Evolutionary conservation across 2,113 vertebrate genomes (phyloP).

Genomic region (Calyptommatus sinebrachiatus): DNA sequence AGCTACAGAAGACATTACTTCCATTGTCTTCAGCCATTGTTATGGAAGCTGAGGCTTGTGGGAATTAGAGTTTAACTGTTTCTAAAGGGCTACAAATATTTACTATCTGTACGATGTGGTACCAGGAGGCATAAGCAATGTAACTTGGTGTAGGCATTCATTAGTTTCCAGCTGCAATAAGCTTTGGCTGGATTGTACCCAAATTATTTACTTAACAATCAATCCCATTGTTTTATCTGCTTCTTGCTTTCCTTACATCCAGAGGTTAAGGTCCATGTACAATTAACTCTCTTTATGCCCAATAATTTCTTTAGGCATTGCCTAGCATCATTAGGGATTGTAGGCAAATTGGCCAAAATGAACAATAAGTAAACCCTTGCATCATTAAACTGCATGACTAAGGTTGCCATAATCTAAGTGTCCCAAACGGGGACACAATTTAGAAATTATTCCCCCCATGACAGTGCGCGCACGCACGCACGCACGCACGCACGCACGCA

Average conservation of each 20-base stretch:
- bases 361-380: not conserved
- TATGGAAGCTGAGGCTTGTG: too few relatives aligned
- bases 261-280: not conserved
- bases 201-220: not conserved
- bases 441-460: too few relatives aligned
- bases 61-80: too few relatives aligned
- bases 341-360: not conserved
- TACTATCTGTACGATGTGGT: too few relatives aligned
- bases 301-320: not conserved
- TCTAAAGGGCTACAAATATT: too few relatives aligned
- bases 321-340: not conserved
- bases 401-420: too few relatives aligned
- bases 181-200: not conserved
- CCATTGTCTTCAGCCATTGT: too few relatives aligned
- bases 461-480: too few relatives aligned
- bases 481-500: too few relatives aligned
- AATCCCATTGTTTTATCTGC: not conserved
- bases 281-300: not conserved
- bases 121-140: not conserved
- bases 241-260: not conserved
- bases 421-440: too few relatives aligned
- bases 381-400: conserved; percentile 1
- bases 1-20: too few relatives aligned
- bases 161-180: not conserved
- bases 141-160: not conserved